These are phyloP conservation scores for Cranoglanis bouderius DNA, from an alignment of 2,113 vertebrate species.

Conservation along the genomic window DNA sequence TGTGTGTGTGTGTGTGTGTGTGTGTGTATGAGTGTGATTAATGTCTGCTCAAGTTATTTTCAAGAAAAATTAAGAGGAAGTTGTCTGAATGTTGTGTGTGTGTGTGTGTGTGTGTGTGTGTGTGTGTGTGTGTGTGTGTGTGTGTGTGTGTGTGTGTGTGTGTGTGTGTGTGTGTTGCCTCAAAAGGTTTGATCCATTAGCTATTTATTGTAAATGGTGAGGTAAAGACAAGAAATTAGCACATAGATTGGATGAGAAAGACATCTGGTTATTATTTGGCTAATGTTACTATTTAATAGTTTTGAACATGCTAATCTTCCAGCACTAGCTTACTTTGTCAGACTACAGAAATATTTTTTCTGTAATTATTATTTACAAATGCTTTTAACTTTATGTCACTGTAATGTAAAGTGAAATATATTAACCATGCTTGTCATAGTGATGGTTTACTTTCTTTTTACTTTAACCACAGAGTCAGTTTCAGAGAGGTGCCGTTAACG, in stretches of 20 bases:
- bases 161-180: not conserved
- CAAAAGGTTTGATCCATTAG: not conserved
- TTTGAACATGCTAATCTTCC: not conserved
- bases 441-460: not conserved
- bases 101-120: constrained; percentile 5
- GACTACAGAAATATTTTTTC: not conserved
- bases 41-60: constrained; percentile 26
- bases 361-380: not conserved
- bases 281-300: not conserved
- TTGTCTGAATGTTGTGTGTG: constrained; percentile 18
- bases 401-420: not conserved
- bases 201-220: not conserved
- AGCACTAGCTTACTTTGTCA: not conserved
- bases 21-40: constrained; percentile 16
- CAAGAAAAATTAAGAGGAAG: not conserved
- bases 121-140: not conserved
- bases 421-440: not conserved
- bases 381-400: not conserved
- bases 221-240: not conserved
- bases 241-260: not conserved
- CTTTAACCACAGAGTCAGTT: not conserved
- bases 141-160: constrained; percentile 25
- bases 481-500: not conserved
- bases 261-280: not conserved
- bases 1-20: constrained; percentile 4